Evolutionary conservation across 2,113 vertebrate genomes (phyloP).

Genomic region (Pluvialis apricaria): DNA sequence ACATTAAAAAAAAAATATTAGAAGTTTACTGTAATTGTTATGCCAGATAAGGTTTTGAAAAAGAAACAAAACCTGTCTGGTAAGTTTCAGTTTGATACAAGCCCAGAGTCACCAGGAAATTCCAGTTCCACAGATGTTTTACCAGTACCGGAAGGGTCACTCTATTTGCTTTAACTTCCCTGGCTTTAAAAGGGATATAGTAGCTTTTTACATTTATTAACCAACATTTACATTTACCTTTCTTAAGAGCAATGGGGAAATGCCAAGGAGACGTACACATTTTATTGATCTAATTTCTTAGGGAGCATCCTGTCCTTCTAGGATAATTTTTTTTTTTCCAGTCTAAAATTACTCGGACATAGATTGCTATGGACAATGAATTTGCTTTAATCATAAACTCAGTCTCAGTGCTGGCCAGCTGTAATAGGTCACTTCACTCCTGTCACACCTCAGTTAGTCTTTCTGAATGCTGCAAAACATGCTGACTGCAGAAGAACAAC

Average conservation of each 20-base stretch:
- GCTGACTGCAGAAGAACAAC: neutral
- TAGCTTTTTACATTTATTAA: neutral
- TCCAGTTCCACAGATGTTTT: constrained; percentile 18
- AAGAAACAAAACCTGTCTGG: neutral
- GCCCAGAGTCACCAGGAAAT: constrained; percentile 12
- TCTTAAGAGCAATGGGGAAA: neutral
- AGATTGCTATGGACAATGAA: neutral
- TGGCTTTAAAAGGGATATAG: neutral
- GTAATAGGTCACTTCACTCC: neutral
- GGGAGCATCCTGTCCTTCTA: neutral
- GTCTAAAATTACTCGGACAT: neutral
- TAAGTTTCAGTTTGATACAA: neutral
- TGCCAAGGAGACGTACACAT: neutral
- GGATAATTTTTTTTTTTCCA: neutral
- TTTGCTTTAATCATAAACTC: neutral
- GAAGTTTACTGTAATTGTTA: neutral
- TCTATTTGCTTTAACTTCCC: neutral
- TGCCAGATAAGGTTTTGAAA: neutral
- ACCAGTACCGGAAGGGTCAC: neutral
- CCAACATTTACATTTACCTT: neutral
- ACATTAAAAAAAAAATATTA: neutral
- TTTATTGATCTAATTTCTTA: neutral
- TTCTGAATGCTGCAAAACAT: neutral
- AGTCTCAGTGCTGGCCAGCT: neutral
- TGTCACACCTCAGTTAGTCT: neutral